Evolutionary conservation across 2,113 vertebrate genomes (phyloP).

Genomic region (Elephantulus edwardii): DNA sequence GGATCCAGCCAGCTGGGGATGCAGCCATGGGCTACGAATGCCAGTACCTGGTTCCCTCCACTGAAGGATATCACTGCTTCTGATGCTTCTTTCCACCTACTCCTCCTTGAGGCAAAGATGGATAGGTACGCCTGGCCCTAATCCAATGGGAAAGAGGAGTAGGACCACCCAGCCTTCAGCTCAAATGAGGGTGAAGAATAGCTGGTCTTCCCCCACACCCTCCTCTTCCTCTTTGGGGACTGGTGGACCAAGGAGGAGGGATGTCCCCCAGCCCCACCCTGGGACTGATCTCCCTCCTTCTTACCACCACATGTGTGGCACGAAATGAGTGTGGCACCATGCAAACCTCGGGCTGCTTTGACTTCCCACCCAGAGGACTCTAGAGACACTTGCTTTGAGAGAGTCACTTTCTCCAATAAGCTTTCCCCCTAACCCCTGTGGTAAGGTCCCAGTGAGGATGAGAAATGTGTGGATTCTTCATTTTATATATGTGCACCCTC

Average conservation of each 20-base stretch:
- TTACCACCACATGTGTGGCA: too few relatives aligned
- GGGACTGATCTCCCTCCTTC: not conserved
- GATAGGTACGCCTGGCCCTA: not conserved
- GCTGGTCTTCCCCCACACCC: not conserved
- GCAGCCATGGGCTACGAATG: not conserved
- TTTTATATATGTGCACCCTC: not conserved
- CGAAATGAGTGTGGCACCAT: not conserved
- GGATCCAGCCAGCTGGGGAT: too few relatives aligned
- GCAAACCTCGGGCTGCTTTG: not conserved
- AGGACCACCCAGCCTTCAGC: not conserved
- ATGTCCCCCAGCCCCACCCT: not conserved
- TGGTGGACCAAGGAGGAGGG: rapidly evolving
- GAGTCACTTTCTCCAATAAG: not conserved
- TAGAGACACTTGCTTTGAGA: not conserved
- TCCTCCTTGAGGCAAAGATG: not conserved
- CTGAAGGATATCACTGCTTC: not conserved
- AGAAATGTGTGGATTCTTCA: not conserved
- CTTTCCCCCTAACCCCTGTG: not conserved
- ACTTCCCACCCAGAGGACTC: not conserved
- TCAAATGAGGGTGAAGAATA: not conserved
- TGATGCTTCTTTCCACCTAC: not conserved
- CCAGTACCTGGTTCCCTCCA: not conserved
- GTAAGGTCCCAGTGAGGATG: not conserved
- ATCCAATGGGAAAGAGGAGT: not conserved
- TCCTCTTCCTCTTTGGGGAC: not conserved